Evolutionary conservation across 2,113 vertebrate species (phyloP), one percentile per base, ranked within the genome.

Genomic region (Spilogale gracilis): DNA sequence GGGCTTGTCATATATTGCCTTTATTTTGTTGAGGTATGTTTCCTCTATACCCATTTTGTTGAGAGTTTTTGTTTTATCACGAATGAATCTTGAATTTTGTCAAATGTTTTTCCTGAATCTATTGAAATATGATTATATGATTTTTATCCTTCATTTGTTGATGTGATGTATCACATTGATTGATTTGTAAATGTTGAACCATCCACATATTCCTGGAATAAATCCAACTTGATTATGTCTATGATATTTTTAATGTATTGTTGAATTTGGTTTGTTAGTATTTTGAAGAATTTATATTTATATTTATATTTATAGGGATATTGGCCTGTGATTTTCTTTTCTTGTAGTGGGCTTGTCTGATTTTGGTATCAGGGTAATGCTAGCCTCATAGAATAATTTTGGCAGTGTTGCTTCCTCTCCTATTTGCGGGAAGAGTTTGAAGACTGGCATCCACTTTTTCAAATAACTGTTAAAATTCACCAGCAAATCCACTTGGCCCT

Each of bases 281-380:
- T 56, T 93, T 86, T 86, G 71, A 45, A 13, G 50, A 56, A 56
- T 78, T 93, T 38, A 38, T 38, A 38, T 38, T 65, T 93, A 43
- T n/a, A 65, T 45, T 58, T 78, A 76, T 93, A n/a, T 65, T 86
- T 60, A 56, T 56, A 86, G 20, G n/a, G 11, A 86, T 65, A 78
- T 86, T n/a, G n/a, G n/a, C n/a, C n/a, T 93, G 7, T 45, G 56
- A 78, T 86, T 78, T 86, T 81, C 48, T 80, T 67, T 65, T 89
- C 43, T 78, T 90, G 9, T 27, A 90, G 38, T 63, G 1, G 6
- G 60, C 18, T 65, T 65, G n/a, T 65, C 45, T 54, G n/a, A 27
- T 45, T 86, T 93, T 78, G 71, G 60, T 84, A 84, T 73, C 6
- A 71, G 21, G 54, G 38, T 78, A 78, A 65, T 54, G 12, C 83